Base-by-base conservation (phyloP, 2,113 vertebrate genomes). In the Poeciliopsis retropinna region DNA sequence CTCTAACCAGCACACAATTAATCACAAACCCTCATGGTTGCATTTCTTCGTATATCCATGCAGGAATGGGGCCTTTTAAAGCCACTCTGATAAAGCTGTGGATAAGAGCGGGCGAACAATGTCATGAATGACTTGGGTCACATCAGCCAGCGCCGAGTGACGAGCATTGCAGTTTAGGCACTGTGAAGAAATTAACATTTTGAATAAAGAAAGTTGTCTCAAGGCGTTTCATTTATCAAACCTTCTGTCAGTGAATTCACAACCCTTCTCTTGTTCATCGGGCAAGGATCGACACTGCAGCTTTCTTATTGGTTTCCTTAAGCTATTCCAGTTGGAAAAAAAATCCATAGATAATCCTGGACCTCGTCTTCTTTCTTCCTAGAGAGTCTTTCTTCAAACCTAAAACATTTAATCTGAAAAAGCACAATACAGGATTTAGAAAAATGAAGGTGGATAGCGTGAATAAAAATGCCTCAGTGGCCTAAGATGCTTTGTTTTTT, bases 171-270 rank as follows among this genome's bases (percentile, higher is more conserved):
- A 28, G 61, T 71, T 72, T 65, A 72, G 76, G 39, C 41, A 25
- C 66, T 75, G 29, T 73, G 34, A 65, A 60, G 60, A 78, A 87
- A 87, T 89, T 90, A 76, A 77, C 75, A 85, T 88, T 86, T 79
- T 73, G 44, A 47, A 60, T 64, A 64, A 88, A 84, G 73, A 85
- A 87, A 75, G 82, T 64, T 74, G 30, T 78, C 67, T 80, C 19
- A 72, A 88, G 83, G 75, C 87, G 64, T 81, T 87, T 89, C 83
- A 92, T 92, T 82, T 85, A 86, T 92, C 87, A 91, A 17, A 10
- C 13, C 75, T 81, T 72, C 80, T 72, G 75, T 81, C 70, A 51
- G 57, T 54, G 67, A 51, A 79, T 81, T 72, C 29, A 83, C 29
- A 41, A 28, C 31, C 39, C 34, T 71, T 75, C 62, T 77, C 27